A percentile compares a stretch with the other conserved stretches of the same genome.
phyloP scores from a whole-genome alignment of 2,888 invertebrate species.

The Lasioglossum marginatum region DNA sequence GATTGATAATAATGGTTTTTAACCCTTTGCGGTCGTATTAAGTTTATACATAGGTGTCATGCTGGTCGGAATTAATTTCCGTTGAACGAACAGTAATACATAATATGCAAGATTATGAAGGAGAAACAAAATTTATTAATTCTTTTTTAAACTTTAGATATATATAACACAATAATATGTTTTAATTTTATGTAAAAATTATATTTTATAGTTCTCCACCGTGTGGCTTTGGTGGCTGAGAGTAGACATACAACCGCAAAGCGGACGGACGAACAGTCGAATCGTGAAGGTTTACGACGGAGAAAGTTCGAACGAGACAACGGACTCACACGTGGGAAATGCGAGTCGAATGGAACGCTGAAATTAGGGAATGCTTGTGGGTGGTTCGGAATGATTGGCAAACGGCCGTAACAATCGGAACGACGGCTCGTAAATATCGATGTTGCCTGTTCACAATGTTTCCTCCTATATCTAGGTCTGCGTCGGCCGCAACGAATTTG shows the following conservation, averaged over 20 bases:
- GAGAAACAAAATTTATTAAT: too few species aligned
- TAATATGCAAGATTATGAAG: too few species aligned
- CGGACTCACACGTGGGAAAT: conserved; percentile 42
- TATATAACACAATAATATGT: too few species aligned
- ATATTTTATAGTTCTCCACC: too few species aligned
- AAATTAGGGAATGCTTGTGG: conserved; percentile 21
- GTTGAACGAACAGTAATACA: too few species aligned
- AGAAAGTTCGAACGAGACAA: conserved; percentile 22
- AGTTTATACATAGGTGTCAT: too few species aligned
- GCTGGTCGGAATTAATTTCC: too few species aligned
- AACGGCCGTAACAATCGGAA: conserved; percentile 4
- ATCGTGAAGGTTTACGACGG: conserved; percentile 43
- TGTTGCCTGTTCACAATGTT: conserved; percentile 12
- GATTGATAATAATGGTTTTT: not conserved
- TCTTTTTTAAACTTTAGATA: too few species aligned
- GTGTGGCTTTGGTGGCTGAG: too few species aligned
- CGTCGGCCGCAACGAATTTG: conserved; percentile 5
- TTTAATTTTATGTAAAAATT: too few species aligned
- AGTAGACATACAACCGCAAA: too few species aligned
- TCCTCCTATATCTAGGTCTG: not conserved
- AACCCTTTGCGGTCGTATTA: too few species aligned
- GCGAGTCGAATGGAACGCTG: not conserved
- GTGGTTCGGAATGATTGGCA: conserved; percentile 16
- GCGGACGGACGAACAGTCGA: not conserved
- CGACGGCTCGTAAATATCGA: conserved; percentile 25